phyloP scores from a whole-genome alignment of 2,797 vertebrate genomes.

The Chromis chromis region DNA sequence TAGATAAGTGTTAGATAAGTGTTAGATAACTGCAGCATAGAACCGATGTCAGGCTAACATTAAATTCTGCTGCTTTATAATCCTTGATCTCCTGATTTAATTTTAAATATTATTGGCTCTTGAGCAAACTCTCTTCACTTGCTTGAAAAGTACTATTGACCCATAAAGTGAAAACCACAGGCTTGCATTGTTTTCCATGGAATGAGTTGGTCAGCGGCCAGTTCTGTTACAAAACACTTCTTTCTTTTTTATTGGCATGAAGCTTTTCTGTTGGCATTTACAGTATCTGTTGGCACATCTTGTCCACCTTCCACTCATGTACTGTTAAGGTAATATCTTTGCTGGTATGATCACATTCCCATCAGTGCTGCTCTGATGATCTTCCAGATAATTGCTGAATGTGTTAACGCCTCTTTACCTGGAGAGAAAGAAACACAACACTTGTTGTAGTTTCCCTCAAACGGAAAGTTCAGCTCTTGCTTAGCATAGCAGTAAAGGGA shows the following conservation, averaged over 20 bases:
- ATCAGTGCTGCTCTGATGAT: not conserved
- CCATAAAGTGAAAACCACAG: not conserved
- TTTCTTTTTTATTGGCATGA: conserved; percentile 5
- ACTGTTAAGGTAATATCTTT: conserved; percentile 3
- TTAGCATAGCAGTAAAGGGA: not conserved
- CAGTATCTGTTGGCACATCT: conserved; percentile 1
- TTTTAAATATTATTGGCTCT: not conserved
- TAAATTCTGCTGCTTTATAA: conserved; percentile 7
- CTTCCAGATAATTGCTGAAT: conserved; percentile 13
- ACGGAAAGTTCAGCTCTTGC: conserved; percentile 2
- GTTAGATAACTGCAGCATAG: not conserved
- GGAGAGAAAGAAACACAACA: conserved; percentile 3
- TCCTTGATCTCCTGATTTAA: not conserved
- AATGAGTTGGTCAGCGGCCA: not conserved
- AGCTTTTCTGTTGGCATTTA: not conserved
- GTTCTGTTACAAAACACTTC: not conserved
- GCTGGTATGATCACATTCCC: conserved; percentile 22
- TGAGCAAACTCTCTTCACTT: not conserved
- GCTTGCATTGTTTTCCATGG: not conserved
- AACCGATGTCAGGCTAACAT: not conserved
- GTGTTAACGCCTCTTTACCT: not conserved
- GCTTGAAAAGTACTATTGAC: conserved; percentile 3
- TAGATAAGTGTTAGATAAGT: not conserved
- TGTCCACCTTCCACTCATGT: not conserved
- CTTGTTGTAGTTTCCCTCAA: not conserved